phyloP scores from a whole-genome alignment of 1,140 invertebrate genomes.

The Achatina immaculata region DNA sequence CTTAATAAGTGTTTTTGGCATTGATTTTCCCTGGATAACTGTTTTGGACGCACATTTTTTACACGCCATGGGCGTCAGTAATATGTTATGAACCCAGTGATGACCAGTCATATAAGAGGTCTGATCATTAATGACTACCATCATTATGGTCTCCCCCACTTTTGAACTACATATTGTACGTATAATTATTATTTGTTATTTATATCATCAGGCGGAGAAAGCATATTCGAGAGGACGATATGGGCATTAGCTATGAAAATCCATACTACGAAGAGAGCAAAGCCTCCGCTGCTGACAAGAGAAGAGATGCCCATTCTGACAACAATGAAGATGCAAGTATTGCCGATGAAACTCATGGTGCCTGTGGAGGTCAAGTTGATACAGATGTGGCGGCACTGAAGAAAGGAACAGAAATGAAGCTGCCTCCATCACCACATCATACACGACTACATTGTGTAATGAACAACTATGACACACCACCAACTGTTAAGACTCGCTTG shows the following conservation, averaged over 20 bases:
- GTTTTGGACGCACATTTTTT: too few species aligned
- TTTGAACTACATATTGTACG: too few species aligned
- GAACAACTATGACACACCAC: constrained; percentile 21
- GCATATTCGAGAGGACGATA: neutral
- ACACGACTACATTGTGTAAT: neutral
- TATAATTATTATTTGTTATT: neutral
- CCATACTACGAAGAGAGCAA: constrained; percentile 19
- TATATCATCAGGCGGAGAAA: constrained; percentile 1
- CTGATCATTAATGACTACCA: too few species aligned
- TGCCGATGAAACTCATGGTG: neutral
- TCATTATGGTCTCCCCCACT: too few species aligned
- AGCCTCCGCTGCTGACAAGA: neutral
- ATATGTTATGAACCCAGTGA: too few species aligned
- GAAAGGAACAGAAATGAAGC: neutral
- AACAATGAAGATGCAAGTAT: neutral
- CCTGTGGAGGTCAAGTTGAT: neutral
- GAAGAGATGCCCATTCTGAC: neutral
- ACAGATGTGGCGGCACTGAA: neutral
- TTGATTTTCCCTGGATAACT: too few species aligned
- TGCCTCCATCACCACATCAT: neutral
- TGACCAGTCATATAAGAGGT: too few species aligned
- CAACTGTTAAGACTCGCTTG: neutral
- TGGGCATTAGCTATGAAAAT: constrained; percentile 26
- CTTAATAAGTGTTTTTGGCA: too few species aligned
- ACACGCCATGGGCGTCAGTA: too few species aligned